Evolutionary conservation across 1,140 invertebrate genomes (phyloP), one percentile per base, ranked within the genome.

Genomic region (Camponotus floridanus): DNA sequence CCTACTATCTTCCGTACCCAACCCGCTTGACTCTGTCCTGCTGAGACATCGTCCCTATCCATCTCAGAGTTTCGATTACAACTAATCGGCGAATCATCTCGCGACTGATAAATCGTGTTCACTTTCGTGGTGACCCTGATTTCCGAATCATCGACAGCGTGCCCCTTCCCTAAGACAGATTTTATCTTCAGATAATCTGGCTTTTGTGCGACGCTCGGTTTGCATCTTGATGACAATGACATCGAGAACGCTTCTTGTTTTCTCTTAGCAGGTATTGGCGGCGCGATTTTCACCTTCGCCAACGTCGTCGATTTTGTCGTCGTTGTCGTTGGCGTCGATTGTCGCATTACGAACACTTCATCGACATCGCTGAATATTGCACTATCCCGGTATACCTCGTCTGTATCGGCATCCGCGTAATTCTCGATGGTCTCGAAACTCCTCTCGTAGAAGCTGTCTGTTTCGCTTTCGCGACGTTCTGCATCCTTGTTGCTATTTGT

Each of bases 321-420:
- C 11, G 68, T 45, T 13, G 42, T 42, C 26, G 36, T 3, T 39
- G 36, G 6, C 7, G 33, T 67, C 26, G 18, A 70, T 13, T 71
- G 48, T 62, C 87, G 87, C 31, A 31, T 84, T 64, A 88, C 80
- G 1, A 92, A 68, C 0, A 90, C 76, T 81, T 97, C 96, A 57
- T 97, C 97, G 26, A 95, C 96, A 88, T 98, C 98, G 73, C 97
- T 98, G 90, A 98, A 98, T 92, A 98, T 97, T 89, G 98, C 98
- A 90, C 97, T 98, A 92, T 98, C 98, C 90, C 98, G 95, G 91
- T 98, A 98, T 1, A 96, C 96, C 84, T 97, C 97, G 76, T 97
- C 96, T 7, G 95, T 94, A 15, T 94, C 92, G 11, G 88, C 89
- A 93, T 94, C 92, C 55, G 92, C 80, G 89, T 94, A 95, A 90